phyloP scores from a whole-genome alignment of 2,113 vertebrate genomes.

The Bettongia penicillata region DNA sequence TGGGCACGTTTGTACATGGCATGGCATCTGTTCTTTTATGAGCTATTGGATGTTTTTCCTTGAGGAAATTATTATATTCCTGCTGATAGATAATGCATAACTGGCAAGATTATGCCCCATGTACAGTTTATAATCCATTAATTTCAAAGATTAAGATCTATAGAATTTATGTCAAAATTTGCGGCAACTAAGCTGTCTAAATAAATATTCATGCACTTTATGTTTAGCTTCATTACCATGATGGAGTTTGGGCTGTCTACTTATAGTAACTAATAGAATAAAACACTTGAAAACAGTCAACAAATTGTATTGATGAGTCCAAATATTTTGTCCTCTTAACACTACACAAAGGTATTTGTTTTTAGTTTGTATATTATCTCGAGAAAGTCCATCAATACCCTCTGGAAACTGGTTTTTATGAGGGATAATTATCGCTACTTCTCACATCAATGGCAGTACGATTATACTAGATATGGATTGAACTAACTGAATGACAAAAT shows the following conservation, averaged over 20 bases:
- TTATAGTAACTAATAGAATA: too few relatives aligned
- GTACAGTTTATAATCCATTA: not conserved
- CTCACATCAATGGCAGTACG: too few relatives aligned
- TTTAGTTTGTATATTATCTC: not conserved
- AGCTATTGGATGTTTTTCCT: not conserved
- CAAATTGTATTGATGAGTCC: slow-evolving; percentile 13
- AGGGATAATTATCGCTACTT: too few relatives aligned
- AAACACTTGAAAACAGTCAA: not conserved
- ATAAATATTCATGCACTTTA: not conserved
- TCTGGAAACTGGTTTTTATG: too few relatives aligned
- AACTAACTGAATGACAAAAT: too few relatives aligned
- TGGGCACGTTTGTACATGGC: not conserved
- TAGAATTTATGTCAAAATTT: not conserved
- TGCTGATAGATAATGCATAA: not conserved
- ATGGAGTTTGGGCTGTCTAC: not conserved
- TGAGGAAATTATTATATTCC: not conserved
- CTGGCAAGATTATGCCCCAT: not conserved
- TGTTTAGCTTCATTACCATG: not conserved
- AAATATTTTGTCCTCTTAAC: not conserved
- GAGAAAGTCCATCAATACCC: too few relatives aligned
- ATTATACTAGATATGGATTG: too few relatives aligned
- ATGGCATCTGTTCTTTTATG: not conserved
- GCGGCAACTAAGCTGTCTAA: not conserved
- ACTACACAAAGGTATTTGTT: not conserved
- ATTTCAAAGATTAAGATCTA: not conserved